Percentiles rank a stretch among this genome's conserved stretches.
Evolutionary conservation across 2,888 invertebrate genomes (phyloP).

Genomic region (Drosophila colorata): DNA sequence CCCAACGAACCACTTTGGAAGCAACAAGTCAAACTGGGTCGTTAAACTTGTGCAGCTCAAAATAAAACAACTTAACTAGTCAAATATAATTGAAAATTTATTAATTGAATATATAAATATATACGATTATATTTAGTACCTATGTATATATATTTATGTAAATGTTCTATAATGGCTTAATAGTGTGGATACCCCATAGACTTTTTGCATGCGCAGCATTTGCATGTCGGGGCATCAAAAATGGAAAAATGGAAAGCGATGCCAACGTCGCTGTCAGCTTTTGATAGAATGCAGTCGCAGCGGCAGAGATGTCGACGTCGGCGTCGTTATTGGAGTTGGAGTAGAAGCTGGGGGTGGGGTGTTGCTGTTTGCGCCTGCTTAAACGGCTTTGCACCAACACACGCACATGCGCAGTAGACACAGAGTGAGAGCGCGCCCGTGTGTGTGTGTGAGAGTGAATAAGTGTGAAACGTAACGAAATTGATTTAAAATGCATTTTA

Average conservation of each 20-base stretch:
- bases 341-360: constrained; percentile 12
- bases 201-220: constrained; percentile 22
- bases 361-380: constrained; percentile 45
- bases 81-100: too few relatives aligned
- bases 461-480: constrained; percentile 68
- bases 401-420: constrained; percentile 21
- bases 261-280: constrained; percentile 39
- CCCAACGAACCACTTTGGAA: not conserved
- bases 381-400: constrained; percentile 29
- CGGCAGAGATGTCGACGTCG: constrained; percentile 2
- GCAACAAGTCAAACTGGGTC: too few relatives aligned
- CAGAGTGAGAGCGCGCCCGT: constrained; percentile 5
- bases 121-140: too few relatives aligned
- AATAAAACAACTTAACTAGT: not conserved
- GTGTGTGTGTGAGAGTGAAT: constrained; percentile 18
- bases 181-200: constrained; percentile 26
- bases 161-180: too few relatives aligned
- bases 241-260: constrained; percentile 70
- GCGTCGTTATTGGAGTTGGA: constrained; percentile 21
- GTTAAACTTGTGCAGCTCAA: not conserved
- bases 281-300: constrained; percentile 22
- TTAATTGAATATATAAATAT: too few relatives aligned
- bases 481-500: constrained; percentile 81
- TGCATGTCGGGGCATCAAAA: constrained; percentile 42
- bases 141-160: too few relatives aligned